Base-by-base conservation (phyloP, 2,113 vertebrate species). In the Oreochromis niloticus region DNA sequence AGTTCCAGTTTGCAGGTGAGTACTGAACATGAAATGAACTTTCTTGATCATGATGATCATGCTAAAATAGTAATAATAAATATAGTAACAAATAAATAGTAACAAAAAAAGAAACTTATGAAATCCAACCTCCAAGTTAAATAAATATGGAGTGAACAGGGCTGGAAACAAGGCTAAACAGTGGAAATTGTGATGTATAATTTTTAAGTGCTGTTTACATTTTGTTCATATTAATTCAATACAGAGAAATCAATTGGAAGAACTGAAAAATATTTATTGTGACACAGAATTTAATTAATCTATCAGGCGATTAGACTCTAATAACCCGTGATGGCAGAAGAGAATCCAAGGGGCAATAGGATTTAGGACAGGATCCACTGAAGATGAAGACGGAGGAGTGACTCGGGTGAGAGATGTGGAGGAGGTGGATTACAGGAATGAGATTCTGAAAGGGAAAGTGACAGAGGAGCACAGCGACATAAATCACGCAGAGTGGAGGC, bases 31-130 rank as follows among this genome's bases (percentile, higher is more conserved):
- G 13, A 73, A 22, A 71, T 8, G 22, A n/a, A 66, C 2, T 66
- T 66, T 36, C 32, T 10, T 12, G 17, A 66, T 36, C 32, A 7
- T 36, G 17, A 36, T n/a, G 32, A 36, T 7, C 17, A 66, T 66
- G 61, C 61, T 43, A 43, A 71, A 22, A 24, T 71, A 71, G n/a
- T n/a, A n/a, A n/a, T n/a, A n/a, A n/a, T n/a, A n/a, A n/a, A n/a
- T n/a, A n/a, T n/a, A n/a, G n/a, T n/a, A n/a, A n/a, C n/a, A n/a
- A n/a, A n/a, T n/a, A n/a, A n/a, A 24, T 9, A 43, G n/a, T 9
- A 71, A 24, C 36, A 14, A 68, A 68, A 68, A 41, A 22, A 8
- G 12, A 68, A 68, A 68, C 0, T 0, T 43, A 24, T 71, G 8
- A 14, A 43, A 24, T 43, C 6, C 66, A 71, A 71, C n/a, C 12